Percentiles rank a stretch among this genome's conserved stretches.
Conservation (phyloP, 2,797 vertebrate genomes). For the Poeciliopsis presidionis region DNA sequence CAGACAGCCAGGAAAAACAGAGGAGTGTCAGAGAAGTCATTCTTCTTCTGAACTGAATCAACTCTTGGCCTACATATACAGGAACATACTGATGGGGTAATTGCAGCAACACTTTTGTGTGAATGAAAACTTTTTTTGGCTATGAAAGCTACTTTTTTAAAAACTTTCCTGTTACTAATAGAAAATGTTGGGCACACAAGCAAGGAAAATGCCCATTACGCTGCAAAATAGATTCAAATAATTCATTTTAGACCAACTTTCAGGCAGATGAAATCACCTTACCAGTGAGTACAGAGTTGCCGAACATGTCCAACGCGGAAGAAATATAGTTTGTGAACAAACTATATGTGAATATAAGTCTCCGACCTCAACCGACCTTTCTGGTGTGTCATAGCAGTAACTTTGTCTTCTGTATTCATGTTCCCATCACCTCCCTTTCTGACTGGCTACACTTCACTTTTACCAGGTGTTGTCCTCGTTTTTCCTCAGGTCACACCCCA, state of each 20-base stretch:
- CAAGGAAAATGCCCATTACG: constrained; percentile 3
- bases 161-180: constrained; percentile 16
- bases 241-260: neutral
- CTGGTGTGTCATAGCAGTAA: too few species aligned
- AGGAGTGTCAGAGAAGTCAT: constrained; percentile 62
- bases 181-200: constrained; percentile 8
- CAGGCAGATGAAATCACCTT: neutral
- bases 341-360: too few species aligned
- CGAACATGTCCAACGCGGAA: too few species aligned
- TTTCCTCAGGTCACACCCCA: too few species aligned
- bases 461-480: too few species aligned
- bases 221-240: neutral
- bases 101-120: constrained; percentile 43
- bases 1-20: constrained; percentile 74
- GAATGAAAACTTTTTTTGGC: constrained; percentile 33
- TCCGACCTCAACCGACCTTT: too few species aligned
- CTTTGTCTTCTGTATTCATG: too few species aligned
- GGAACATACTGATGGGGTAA: constrained; percentile 45
- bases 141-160: constrained; percentile 2
- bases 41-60: constrained; percentile 41
- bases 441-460: too few species aligned
- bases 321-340: too few species aligned
- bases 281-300: too few species aligned
- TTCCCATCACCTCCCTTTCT: too few species aligned
- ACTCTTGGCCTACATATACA: constrained; percentile 24